Percentiles rank a stretch among this genome's conserved stretches.
phyloP scores from a whole-genome alignment of 2,797 vertebrate genomes.

The Gymnoscopelus braueri region DNA sequence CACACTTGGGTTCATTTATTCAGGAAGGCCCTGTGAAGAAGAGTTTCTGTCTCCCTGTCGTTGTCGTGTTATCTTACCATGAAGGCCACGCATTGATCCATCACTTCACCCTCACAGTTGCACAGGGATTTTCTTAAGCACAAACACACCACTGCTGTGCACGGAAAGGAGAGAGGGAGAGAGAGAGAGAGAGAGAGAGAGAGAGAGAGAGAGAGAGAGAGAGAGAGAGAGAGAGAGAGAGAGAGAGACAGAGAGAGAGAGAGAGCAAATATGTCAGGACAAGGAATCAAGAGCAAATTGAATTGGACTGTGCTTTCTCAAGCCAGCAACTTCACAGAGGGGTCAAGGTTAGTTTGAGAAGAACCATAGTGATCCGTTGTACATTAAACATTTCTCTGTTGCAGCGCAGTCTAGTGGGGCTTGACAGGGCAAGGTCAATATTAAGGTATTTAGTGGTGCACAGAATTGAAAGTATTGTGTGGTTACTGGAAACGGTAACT shows the following conservation, averaged over 20 bases:
- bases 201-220: not conserved
- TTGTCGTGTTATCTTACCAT: not conserved
- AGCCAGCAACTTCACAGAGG: slow-evolving; percentile 29
- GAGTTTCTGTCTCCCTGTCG: not conserved
- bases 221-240: not conserved
- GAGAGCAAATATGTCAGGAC: slow-evolving; percentile 10
- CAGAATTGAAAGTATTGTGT: not conserved
- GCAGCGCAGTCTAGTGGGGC: not conserved
- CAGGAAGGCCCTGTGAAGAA: slow-evolving; percentile 20
- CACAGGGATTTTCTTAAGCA: slow-evolving; percentile 27
- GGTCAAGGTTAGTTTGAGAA: slow-evolving; percentile 21
- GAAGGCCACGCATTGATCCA: slow-evolving; percentile 27
- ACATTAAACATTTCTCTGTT: not conserved
- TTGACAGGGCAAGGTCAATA: slow-evolving; percentile 1
- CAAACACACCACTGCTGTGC: not conserved
- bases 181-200: not conserved
- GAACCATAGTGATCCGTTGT: not conserved
- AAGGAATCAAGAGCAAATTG: slow-evolving; percentile 7
- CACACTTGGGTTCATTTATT: slow-evolving; percentile 59
- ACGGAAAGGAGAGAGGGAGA: slow-evolving; percentile 6
- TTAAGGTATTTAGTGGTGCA: slow-evolving; percentile 5
- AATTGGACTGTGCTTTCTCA: slow-evolving; percentile 35
- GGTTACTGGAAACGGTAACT: not conserved
- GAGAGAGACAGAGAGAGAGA: not conserved
- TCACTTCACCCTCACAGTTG: slow-evolving; percentile 22